Evolutionary conservation across 1,140 invertebrate genomes (phyloP), one percentile per base, ranked within the genome.

Genomic region (Ceratosolen fusciceps): DNA sequence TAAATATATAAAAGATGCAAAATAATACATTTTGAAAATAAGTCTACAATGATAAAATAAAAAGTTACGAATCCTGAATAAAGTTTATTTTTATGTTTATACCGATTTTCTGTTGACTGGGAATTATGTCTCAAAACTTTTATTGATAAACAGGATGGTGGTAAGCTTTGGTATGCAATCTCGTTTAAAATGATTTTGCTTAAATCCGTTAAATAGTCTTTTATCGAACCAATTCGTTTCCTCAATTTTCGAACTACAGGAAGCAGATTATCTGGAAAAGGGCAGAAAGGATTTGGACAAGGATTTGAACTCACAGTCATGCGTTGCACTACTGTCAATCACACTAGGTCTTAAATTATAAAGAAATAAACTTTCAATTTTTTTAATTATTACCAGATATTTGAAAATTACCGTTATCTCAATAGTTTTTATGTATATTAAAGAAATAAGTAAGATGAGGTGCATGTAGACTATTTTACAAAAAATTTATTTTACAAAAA

Each of bases 121-220:
- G 19, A 16, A 31, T 0, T 5, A n/a, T 39, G n/a, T 39, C 21
- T 39, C 10, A 4, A 84, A 74, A 87, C 80, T 52, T 82, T 81
- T 67, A 86, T 29, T 19, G 84, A 52, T 31, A 87, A 83, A 4
- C 87, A 87, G 14, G 87, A 88, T 7, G 87, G 87, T 47, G 87
- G 87, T 73, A 87, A 84, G 79, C 82, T 84, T 72, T 88, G 87
- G 70, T 86, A 80, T 0, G 87, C 87, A 34, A 88, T 83, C 83
- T 88, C 87, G 7, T 84, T 83, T 19, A 88, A 34, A 26, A 87
- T 83, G 39, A 83, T 84, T 34, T 75, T 82, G 62, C 84, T 84
- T 19, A 88, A 65, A 62, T 85, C 82, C 16, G 81, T 86, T 47
- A 85, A 79, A 10, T 76, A 10, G 49, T 72, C 73, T 43, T 58